These are phyloP conservation scores for Pristiophorus japonicus DNA, from an alignment of 2,113 vertebrate species.

Conservation along the genomic window DNA sequence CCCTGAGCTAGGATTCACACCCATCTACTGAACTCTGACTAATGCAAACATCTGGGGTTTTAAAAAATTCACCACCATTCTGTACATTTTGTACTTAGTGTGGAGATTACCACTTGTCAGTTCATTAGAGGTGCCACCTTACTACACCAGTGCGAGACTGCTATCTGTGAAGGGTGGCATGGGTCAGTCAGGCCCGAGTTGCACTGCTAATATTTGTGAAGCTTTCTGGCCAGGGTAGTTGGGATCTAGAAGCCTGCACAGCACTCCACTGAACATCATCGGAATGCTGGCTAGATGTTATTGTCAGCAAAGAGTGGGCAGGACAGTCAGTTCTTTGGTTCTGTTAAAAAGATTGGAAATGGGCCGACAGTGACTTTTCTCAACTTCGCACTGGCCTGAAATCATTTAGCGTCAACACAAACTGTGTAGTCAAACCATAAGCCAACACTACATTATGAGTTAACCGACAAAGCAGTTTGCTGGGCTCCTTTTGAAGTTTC, in stretches of 20 bases:
- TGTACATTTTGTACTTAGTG: not conserved
- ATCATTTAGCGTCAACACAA: not conserved
- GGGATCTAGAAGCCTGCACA: not conserved
- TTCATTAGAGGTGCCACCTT: not conserved
- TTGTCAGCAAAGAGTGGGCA: not conserved
- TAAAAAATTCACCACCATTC: no score
- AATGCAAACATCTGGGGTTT: no score
- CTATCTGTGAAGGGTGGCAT: not conserved
- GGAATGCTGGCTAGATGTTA: not conserved
- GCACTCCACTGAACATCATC: not conserved
- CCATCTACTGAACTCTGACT: no score
- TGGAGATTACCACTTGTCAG: not conserved
- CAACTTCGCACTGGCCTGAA: not conserved
- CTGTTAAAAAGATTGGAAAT: not conserved
- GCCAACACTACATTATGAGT: not conserved
- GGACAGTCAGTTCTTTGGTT: not conserved
- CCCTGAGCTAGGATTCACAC: no score
- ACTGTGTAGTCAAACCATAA: not conserved
- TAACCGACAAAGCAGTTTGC: not conserved
- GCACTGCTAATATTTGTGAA: not conserved
- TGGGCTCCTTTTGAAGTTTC: not conserved
- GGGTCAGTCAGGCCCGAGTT: not conserved
- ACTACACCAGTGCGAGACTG: not conserved
- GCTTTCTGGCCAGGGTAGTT: not conserved
- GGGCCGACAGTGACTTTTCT: not conserved